Conservation (phyloP, 2,797 vertebrate genomes). For the Coilia nasus region DNA sequence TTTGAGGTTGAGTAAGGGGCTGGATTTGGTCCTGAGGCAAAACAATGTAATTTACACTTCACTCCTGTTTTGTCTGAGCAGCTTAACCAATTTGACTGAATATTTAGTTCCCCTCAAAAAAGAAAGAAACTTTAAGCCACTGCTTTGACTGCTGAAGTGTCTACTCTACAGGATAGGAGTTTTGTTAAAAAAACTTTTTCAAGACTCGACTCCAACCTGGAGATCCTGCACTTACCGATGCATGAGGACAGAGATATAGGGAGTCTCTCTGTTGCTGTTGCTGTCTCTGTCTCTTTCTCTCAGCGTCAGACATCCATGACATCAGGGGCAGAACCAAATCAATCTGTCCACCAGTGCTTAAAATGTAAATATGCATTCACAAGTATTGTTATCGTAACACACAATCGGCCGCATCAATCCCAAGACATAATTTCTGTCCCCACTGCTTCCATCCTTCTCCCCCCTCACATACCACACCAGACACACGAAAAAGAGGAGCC, state of each 20-base stretch:
- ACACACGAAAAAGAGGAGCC: not conserved
- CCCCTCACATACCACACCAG: not conserved
- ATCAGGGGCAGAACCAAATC: slow-evolving; percentile 36
- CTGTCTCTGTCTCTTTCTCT: no score
- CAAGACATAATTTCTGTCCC: not conserved
- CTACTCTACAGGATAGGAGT: not conserved
- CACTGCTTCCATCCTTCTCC: not conserved
- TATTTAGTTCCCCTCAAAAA: not conserved
- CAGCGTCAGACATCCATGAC: slow-evolving; percentile 48
- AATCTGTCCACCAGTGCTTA: slow-evolving; percentile 53
- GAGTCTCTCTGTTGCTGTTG: slow-evolving; percentile 26
- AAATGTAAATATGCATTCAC: slow-evolving; percentile 38
- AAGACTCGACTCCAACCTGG: not conserved
- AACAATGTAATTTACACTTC: slow-evolving; percentile 16
- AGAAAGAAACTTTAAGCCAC: not conserved
- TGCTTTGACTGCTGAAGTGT: slow-evolving; percentile 4
- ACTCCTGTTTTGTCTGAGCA: slow-evolving; percentile 3
- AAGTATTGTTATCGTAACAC: not conserved
- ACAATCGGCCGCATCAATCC: not conserved
- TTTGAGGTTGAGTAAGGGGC: slow-evolving; percentile 13
- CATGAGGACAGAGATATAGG: no score
- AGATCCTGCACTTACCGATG: slow-evolving; percentile 2
- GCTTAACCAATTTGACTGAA: slow-evolving; percentile 16
- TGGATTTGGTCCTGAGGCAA: slow-evolving; percentile 5
- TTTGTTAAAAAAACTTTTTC: not conserved